Evolutionary conservation across 2,888 invertebrate species (phyloP), one percentile per base, ranked within the genome.

Genomic region (Oligia fasciuncula): DNA sequence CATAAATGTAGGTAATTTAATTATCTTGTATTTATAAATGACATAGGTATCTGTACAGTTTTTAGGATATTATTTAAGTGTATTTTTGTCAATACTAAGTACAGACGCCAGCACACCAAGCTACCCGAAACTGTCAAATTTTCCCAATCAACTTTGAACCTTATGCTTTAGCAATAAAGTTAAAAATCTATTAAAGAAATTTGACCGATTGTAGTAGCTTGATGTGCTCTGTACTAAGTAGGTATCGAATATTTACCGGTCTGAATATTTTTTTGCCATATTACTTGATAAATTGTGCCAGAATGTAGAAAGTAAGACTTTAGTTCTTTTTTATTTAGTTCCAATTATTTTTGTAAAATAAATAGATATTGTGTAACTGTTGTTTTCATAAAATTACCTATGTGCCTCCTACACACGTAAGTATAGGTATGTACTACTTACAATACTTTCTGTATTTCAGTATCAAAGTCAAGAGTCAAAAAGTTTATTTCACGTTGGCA

Each of bases 331-430:
- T 75, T 83, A 73, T 84, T 79, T 71, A 81, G 81, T 81, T 79
- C 75, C 79, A 81, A 85, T 83, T 80, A 81, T 85, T 87, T 90
- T 88, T 91, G 88, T 91, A 90, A 86, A 91, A 89, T 91, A 91
- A 88, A 79, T 77, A 69, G 60, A 60, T 87, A 78, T 72, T 83
- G 65, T 72, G 17, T 71, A 73, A 46, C 54, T 49, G 67, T 46
- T 60, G 62, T 85, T 83, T 80, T 74, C 65, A 65, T 72, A 67
- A 23, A 49, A 4, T 62, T 51, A 9, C n/a, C 6, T 17, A 23
- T 11, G 6, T 76, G 13, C 51, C 29, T 13, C 9, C 14, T 19
- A 29, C 8, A 35, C 8, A 69, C 19, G 2, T 19, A 46, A 9
- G 67, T 43, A 6, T 63, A 19, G 17, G 17, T 17, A 51, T 17